Evolutionary conservation across 2,113 vertebrate species (phyloP), one percentile per base, ranked within the genome.

Genomic region (Neolamprologus caudopunctatus): DNA sequence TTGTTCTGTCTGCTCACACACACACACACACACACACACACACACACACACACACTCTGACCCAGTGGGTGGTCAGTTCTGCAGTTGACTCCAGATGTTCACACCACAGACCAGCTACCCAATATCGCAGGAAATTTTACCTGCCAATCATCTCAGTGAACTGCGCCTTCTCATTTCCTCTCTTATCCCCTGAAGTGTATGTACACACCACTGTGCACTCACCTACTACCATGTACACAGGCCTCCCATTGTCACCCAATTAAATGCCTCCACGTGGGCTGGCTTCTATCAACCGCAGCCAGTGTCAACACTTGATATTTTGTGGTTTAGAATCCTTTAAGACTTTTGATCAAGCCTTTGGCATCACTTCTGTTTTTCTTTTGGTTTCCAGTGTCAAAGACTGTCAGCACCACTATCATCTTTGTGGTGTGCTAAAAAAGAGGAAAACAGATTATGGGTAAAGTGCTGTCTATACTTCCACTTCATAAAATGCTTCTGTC

Each of bases 41-140:
- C 28, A 28, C 5, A 28, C 28, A 51, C 51, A 51, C 82, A 28
- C 14, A 61, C 42, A 61, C 86, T 37, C 17, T 10, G n/a, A 73
- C 81, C 45, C 81, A 75, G 90, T 95, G 94, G 94, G 92, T 93
- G 94, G 93, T 68, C 90, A 71, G 11, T 14, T 79, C 33, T 45
- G 85, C 28, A 8, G 92, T 88, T 35, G 75, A 40, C 51, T 83
- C 92, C 93, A 95, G 87, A 93, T 95, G 94, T 95, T 92, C 87
- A 83, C 68, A 54, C 47, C 71, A 42, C 79, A n/a, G 37, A 31
- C 13, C 54, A 45, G 33, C 80, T 78, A 81, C 85, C 66, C 71
- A 81, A 80, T 86, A 84, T 14, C 47, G 73, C 45, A 63, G 26
- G 63, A 88, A 45, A 75, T 81, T 78, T 87, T 50, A 85, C 83